Evolutionary conservation across 1,140 invertebrate genomes (phyloP).

Genomic region (Xylocopa sonorina): DNA sequence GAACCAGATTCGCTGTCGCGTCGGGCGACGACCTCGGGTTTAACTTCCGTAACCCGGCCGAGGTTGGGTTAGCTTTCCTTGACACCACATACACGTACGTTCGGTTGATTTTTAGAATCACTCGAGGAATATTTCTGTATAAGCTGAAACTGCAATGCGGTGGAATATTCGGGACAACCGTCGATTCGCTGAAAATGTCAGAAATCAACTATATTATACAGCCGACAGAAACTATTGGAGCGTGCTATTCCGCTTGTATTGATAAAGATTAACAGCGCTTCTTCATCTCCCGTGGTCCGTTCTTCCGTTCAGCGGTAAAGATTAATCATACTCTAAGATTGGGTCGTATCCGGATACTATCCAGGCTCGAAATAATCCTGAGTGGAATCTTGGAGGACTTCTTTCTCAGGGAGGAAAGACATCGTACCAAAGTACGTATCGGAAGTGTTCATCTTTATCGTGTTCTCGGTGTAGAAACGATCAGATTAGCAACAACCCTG

Average conservation of each 20-base stretch:
- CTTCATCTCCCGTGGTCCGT: not conserved
- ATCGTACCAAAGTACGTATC: not conserved
- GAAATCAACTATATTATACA: not conserved
- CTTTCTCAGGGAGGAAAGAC: not conserved
- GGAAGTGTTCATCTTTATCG: not conserved
- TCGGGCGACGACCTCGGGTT: constrained; percentile 49
- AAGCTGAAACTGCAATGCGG: not conserved
- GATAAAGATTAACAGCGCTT: constrained; percentile 44
- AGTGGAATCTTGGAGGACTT: constrained; percentile 33
- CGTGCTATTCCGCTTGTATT: not conserved
- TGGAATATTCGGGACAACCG: not conserved
- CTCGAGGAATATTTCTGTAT: too few relatives aligned
- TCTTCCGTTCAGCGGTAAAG: constrained; percentile 5
- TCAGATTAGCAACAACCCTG: constrained; percentile 18
- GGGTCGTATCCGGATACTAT: constrained; percentile 1
- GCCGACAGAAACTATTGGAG: not conserved
- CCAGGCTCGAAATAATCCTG: constrained; percentile 23
- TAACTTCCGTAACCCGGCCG: too few relatives aligned
- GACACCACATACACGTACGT: too few relatives aligned
- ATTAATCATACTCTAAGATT: constrained; percentile 40
- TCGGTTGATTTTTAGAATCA: too few relatives aligned
- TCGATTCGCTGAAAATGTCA: too few relatives aligned
- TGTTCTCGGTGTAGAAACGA: constrained; percentile 22
- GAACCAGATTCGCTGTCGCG: constrained; percentile 64
- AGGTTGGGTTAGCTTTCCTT: too few relatives aligned